These are phyloP conservation scores for Cerastis rubricosa DNA, from an alignment of 2,888 invertebrate genomes.

Conservation along the genomic window DNA sequence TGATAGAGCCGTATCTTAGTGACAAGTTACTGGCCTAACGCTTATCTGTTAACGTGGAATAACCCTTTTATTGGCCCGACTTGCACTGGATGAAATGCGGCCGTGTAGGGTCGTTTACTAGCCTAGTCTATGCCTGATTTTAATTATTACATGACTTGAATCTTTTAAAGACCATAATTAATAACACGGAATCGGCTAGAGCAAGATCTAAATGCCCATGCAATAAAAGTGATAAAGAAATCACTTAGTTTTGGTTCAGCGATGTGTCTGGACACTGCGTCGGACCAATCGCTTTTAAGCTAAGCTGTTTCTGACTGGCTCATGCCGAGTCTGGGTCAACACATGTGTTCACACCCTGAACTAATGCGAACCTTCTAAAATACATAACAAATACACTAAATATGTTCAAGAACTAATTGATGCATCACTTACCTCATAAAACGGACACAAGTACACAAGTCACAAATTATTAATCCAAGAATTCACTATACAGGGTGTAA, in stretches of 20 bases:
- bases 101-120: neutral
- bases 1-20: slow-evolving; percentile 45
- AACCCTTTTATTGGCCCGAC: slow-evolving; percentile 23
- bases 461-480: too few relatives aligned
- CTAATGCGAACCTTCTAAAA: too few relatives aligned
- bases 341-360: too few relatives aligned
- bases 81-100: neutral
- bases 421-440: too few relatives aligned
- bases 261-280: neutral
- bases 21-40: slow-evolving; percentile 30
- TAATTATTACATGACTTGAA: neutral
- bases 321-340: neutral
- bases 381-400: too few relatives aligned
- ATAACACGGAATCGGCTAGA: neutral
- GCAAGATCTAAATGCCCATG: neutral
- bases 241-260: neutral
- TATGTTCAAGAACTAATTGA: too few relatives aligned
- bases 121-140: neutral
- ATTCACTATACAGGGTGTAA: too few relatives aligned
- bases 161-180: neutral
- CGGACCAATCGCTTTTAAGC: neutral
- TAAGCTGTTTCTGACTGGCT: neutral
- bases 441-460: too few relatives aligned
- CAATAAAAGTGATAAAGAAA: neutral
- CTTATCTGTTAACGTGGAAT: slow-evolving; percentile 23